Evolutionary conservation across 2,797 vertebrate genomes (phyloP), one percentile per base, ranked within the genome.

Genomic region (Chelon labrosus): DNA sequence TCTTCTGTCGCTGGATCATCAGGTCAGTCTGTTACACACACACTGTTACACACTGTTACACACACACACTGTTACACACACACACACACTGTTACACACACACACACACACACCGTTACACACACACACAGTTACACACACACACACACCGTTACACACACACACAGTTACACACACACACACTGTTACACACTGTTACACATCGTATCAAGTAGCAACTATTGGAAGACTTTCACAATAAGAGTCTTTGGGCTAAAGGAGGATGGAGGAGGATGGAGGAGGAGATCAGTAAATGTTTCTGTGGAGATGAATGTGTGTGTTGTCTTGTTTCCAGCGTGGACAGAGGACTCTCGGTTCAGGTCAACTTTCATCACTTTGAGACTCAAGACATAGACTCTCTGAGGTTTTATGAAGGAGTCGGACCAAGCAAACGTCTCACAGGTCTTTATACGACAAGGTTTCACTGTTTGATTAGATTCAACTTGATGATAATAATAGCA

Each of bases 1-100:
- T 71, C 3, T 3, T 73, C 81, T 99, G 98, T 61, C 95, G 88
- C 22, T 99, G 98, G 98, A 94, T 98, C 82, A 94, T 99, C 93
- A 74, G 85, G 98, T 98, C 75, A 17, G 8, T 37, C 39, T 2
- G 22, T 31, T 13, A 46, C 37, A 46, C 38, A 50, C 8, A 4
- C 4, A 13, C 27, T 27, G 5, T 27, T 27, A 13, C 39, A 41
- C 39, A 41, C 10, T 41, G 11, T 12, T 12, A 13, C 39, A 13
- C 11, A 10, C 10, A 39, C 38, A 10, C 10, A 41, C 39, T 41
- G 39, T 2, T 12, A 41, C 11, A 12, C 11, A 41, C 39, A 41
- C 39, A 41, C 10, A 12, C 10, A 2, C 12, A 42, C 11, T 41
- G 11, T 5, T 19, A 39, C 20, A 50, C n/a, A 58, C 25, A 2